Conservation (phyloP, 1,140 invertebrate species). For the Magallana angulata region DNA sequence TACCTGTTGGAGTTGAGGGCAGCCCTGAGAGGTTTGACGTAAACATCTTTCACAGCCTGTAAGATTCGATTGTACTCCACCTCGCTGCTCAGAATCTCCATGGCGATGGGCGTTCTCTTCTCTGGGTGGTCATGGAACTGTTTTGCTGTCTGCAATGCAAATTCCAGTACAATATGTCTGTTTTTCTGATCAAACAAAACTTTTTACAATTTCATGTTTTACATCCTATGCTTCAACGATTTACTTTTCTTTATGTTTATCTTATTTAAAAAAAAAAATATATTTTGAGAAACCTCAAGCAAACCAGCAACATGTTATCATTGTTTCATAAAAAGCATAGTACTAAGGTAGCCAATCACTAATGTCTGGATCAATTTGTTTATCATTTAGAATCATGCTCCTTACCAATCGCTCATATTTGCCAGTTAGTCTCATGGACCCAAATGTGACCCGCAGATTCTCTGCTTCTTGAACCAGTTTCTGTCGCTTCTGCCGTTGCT, state of each 20-base stretch:
- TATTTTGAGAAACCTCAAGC: too few species aligned
- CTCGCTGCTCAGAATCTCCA: constrained; percentile 72
- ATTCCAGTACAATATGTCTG: too few species aligned
- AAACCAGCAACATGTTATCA: too few species aligned
- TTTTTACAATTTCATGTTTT: too few species aligned
- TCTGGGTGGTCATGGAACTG: constrained; percentile 67
- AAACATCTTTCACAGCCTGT: constrained; percentile 66
- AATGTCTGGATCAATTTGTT: too few species aligned
- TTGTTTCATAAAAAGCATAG: too few species aligned
- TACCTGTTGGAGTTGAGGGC: constrained; percentile 72
- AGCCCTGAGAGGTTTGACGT: constrained; percentile 68
- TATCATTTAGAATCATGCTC: too few species aligned
- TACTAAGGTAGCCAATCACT: too few species aligned
- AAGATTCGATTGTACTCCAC: constrained; percentile 69
- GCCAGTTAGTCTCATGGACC: constrained; percentile 58
- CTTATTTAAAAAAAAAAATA: too few species aligned
- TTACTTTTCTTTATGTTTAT: too few species aligned
- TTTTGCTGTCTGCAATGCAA: constrained; percentile 61
- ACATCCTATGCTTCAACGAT: too few species aligned
- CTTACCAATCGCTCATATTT: constrained; percentile 63
- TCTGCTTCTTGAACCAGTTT: constrained; percentile 52
- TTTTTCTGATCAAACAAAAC: too few species aligned
- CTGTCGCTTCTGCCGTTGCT: constrained; percentile 47
- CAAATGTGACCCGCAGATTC: constrained; percentile 62
- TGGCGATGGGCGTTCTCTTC: constrained; percentile 68